Conservation (phyloP, 2,888 invertebrate genomes). For the Lasioglossum figueresi region DNA sequence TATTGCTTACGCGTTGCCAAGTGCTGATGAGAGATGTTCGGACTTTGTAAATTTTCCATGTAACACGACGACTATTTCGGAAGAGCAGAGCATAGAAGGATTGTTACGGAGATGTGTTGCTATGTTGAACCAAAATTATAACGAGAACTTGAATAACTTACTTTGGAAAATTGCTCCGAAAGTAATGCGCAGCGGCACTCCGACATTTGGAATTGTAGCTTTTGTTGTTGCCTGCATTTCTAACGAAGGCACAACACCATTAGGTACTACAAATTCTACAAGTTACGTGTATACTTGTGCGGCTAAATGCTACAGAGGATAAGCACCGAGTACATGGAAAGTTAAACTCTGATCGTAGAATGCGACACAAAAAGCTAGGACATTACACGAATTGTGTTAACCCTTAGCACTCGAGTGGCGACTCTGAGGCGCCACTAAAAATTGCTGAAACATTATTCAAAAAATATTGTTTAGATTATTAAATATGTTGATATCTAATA, state of each 20-base stretch:
- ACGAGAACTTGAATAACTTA: not conserved
- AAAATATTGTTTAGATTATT: too few relatives aligned
- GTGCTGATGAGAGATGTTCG: constrained; percentile 4
- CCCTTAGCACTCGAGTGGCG: too few relatives aligned
- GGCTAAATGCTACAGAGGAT: not conserved
- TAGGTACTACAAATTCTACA: not conserved
- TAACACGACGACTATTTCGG: not conserved
- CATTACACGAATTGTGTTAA: not conserved
- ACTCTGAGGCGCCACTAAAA: too few relatives aligned
- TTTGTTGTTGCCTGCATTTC: not conserved
- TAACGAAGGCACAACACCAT: not conserved
- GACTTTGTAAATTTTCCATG: not conserved
- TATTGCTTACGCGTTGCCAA: not conserved
- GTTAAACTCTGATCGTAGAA: not conserved
- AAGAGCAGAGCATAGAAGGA: not conserved
- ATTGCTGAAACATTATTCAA: too few relatives aligned
- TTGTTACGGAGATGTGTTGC: not conserved
- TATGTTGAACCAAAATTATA: not conserved
- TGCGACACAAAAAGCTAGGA: not conserved
- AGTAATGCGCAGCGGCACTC: not conserved
- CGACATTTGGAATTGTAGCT: not conserved
- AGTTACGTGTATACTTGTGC: not conserved
- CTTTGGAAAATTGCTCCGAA: not conserved
- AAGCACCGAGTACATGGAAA: not conserved
- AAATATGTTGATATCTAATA: too few relatives aligned